phyloP scores from a whole-genome alignment of 2,888 invertebrate species.

The Antitype chi region DNA sequence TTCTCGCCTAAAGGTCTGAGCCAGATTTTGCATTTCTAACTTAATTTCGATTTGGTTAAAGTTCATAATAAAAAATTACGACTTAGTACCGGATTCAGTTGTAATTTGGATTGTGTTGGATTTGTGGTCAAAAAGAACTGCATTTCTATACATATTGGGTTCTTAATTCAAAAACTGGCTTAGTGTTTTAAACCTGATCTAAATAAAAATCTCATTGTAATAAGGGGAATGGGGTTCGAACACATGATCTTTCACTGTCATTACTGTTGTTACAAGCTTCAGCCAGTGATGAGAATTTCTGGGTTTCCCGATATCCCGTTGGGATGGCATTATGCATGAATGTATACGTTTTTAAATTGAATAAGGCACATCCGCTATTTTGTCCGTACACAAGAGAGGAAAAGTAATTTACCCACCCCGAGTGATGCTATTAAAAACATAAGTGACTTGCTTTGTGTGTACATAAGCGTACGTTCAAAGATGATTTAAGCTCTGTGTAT shows the following conservation, averaged over 20 bases:
- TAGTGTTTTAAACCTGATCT: too few species aligned
- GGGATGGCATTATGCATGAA: conserved; percentile 8
- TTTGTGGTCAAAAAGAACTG: too few species aligned
- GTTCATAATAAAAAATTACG: too few species aligned
- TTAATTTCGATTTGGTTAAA: too few species aligned
- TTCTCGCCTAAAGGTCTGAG: too few species aligned
- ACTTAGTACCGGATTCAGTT: too few species aligned
- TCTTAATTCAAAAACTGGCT: too few species aligned
- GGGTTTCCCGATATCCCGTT: not conserved
- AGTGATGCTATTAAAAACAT: conserved; percentile 43
- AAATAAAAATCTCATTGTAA: too few species aligned
- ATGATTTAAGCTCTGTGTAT: not conserved
- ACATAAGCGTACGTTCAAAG: not conserved
- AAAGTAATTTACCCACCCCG: conserved; percentile 31
- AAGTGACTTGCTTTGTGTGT: conserved; percentile 14
- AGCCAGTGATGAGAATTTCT: conserved; percentile 16
- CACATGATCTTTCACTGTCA: not conserved
- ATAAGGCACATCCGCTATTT: conserved; percentile 34
- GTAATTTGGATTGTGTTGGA: too few species aligned
- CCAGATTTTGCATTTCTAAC: too few species aligned
- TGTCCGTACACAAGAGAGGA: conserved; percentile 21
- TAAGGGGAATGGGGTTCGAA: not conserved
- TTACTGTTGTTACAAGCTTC: not conserved
- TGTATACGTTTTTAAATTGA: conserved; percentile 45
- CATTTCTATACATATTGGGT: too few species aligned